Evolutionary conservation across 2,888 invertebrate genomes (phyloP).

Genomic region (Baccha elongata): DNA sequence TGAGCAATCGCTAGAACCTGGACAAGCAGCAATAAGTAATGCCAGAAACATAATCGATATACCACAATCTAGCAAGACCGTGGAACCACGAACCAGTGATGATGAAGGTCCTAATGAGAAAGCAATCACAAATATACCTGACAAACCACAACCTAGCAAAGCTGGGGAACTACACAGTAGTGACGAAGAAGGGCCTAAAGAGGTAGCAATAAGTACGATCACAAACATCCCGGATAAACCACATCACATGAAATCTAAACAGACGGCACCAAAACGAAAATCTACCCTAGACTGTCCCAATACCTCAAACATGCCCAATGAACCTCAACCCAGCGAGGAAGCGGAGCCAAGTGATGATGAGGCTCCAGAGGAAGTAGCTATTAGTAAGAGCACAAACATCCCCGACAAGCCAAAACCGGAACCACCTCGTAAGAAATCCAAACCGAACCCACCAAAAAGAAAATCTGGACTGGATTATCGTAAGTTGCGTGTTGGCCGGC

Average conservation of each 20-base stretch:
- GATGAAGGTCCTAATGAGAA: slow-evolving; percentile 28
- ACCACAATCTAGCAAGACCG: not conserved
- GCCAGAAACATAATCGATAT: not conserved
- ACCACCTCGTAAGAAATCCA: slow-evolving; percentile 40
- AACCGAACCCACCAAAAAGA: slow-evolving; percentile 17
- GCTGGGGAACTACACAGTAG: not conserved
- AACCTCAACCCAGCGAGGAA: not conserved
- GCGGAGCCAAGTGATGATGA: slow-evolving; percentile 73
- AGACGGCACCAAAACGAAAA: not conserved
- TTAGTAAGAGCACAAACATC: slow-evolving; percentile 40
- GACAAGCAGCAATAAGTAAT: not conserved
- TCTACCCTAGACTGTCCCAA: not conserved
- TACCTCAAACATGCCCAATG: no score
- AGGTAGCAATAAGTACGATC: not conserved
- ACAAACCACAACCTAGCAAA: not conserved
- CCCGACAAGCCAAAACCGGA: slow-evolving; percentile 54
- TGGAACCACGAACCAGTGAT: slow-evolving; percentile 19
- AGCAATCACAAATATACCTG: not conserved
- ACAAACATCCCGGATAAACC: not conserved
- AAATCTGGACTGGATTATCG: slow-evolving; percentile 78
- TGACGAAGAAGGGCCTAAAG: slow-evolving; percentile 53
- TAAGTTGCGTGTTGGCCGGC: slow-evolving; percentile 75
- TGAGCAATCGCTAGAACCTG: no score
- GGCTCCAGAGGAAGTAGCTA: slow-evolving; percentile 77
- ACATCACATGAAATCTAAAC: not conserved